Evolutionary conservation across 2,888 invertebrate genomes (phyloP).

Genomic region (Heliconius erato): DNA sequence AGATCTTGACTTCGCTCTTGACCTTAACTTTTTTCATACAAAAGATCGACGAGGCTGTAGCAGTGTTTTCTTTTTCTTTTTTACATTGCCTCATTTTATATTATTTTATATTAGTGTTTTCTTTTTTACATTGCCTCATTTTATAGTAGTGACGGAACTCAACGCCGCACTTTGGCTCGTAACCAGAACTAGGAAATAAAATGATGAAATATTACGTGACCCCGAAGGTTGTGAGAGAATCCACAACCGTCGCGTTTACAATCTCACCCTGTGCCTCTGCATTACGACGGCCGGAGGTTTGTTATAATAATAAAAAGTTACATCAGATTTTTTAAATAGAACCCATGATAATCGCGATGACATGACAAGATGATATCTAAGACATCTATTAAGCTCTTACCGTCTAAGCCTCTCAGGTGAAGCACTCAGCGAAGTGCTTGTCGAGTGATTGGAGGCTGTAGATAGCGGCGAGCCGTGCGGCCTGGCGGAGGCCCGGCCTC

Average conservation of each 20-base stretch:
- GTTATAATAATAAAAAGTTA: too few species aligned
- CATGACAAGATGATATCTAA: background rate
- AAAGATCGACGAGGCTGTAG: constrained; percentile 20
- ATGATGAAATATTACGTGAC: too few species aligned
- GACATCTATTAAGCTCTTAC: constrained; percentile 56
- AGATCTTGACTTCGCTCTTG: constrained; percentile 30
- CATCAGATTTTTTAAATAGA: too few species aligned
- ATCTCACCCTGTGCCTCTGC: too few species aligned
- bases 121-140: background rate
- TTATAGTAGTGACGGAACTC: background rate
- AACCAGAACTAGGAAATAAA: too few species aligned
- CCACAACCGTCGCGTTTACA: too few species aligned
- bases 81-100: constrained; percentile 5
- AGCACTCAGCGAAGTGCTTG: constrained; percentile 88
- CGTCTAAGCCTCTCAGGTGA: constrained; percentile 87
- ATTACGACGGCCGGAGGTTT: too few species aligned
- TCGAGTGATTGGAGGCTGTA: constrained; percentile 89
- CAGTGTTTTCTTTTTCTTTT: constrained; percentile 17
- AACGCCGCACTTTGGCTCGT: too few species aligned
- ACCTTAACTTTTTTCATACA: constrained; percentile 34
- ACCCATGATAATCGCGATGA: background rate
- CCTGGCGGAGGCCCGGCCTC: constrained; percentile 92
- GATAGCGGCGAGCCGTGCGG: constrained; percentile 90
- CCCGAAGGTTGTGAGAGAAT: too few species aligned
- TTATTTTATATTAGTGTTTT: too few species aligned